These are phyloP conservation scores for Ennomos fuscantarius DNA, from an alignment of 2,888 invertebrate species.

Conservation along the genomic window DNA sequence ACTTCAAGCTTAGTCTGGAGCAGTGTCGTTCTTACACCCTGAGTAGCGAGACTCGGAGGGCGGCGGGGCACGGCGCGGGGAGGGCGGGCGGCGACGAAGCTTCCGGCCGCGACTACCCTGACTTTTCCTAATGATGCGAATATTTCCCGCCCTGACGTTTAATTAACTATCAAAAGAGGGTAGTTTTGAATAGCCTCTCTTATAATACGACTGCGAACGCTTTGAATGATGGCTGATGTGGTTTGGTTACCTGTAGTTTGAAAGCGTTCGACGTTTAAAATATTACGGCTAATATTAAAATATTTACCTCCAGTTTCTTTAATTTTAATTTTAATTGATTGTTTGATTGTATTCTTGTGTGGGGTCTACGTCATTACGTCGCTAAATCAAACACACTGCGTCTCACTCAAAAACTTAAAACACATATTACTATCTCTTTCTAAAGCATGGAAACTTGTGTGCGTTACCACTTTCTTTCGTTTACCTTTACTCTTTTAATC, in stretches of 20 bases:
- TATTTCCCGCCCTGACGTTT: slow-evolving; percentile 77
- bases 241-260: slow-evolving; percentile 2
- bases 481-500: too few relatives aligned
- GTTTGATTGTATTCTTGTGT: too few relatives aligned
- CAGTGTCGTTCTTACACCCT: slow-evolving; percentile 17
- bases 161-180: slow-evolving; percentile 78
- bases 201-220: slow-evolving; percentile 48
- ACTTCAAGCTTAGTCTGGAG: slow-evolving; percentile 15
- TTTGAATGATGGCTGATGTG: slow-evolving; percentile 36
- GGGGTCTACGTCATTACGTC: too few relatives aligned
- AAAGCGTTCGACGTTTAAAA: too few relatives aligned
- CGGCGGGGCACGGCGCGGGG: slow-evolving; percentile 46
- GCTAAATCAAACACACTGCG: too few relatives aligned
- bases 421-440: too few relatives aligned
- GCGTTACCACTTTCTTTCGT: too few relatives aligned
- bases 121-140: slow-evolving; percentile 77
- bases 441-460: too few relatives aligned
- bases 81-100: slow-evolving; percentile 58
- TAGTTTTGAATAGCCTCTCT: slow-evolving; percentile 53
- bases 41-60: slow-evolving; percentile 14
- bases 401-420: too few relatives aligned
- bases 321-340: too few relatives aligned
- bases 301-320: too few relatives aligned
- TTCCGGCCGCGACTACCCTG: slow-evolving; percentile 67
- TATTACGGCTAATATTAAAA: too few relatives aligned